Percentiles rank a stretch among this genome's conserved stretches.
Conservation (phyloP, 2,113 vertebrate genomes). For the Tychaedon coryphoeus region DNA sequence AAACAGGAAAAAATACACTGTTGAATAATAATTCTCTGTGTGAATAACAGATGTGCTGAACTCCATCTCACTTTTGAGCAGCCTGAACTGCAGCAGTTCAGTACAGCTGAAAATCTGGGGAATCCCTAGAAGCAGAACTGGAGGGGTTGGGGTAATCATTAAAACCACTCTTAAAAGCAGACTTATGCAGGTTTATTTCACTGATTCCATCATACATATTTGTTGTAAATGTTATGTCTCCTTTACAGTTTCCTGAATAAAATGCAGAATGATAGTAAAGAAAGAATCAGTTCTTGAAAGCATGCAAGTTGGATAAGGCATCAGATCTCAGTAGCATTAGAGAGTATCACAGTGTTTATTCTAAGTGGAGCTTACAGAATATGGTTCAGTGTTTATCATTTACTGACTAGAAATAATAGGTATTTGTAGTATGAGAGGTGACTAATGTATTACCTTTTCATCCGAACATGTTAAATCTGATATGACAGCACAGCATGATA, state of each 20-base stretch:
- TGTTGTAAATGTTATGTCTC: neutral
- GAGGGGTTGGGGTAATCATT: neutral
- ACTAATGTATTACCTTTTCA: slow-evolving; percentile 13
- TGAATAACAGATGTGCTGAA: neutral
- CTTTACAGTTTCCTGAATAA: neutral
- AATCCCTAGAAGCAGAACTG: neutral
- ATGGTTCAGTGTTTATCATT: neutral
- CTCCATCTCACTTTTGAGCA: neutral
- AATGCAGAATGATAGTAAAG: neutral
- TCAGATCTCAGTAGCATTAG: neutral
- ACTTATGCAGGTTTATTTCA: neutral
- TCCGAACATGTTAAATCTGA: slow-evolving; percentile 7
- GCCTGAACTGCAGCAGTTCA: neutral
- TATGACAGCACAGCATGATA: slow-evolving; percentile 11
- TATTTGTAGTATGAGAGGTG: slow-evolving; percentile 23
- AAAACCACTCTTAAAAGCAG: neutral
- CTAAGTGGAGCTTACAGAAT: neutral
- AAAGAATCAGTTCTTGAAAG: neutral
- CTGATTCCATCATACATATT: neutral
- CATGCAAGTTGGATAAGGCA: neutral
- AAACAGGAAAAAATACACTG: neutral
- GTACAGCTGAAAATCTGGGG: neutral
- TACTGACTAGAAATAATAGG: neutral
- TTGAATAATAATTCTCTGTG: neutral
- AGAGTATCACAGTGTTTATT: neutral